phyloP scores from a whole-genome alignment of 1,140 invertebrate species.

The Ylistrum balloti region DNA sequence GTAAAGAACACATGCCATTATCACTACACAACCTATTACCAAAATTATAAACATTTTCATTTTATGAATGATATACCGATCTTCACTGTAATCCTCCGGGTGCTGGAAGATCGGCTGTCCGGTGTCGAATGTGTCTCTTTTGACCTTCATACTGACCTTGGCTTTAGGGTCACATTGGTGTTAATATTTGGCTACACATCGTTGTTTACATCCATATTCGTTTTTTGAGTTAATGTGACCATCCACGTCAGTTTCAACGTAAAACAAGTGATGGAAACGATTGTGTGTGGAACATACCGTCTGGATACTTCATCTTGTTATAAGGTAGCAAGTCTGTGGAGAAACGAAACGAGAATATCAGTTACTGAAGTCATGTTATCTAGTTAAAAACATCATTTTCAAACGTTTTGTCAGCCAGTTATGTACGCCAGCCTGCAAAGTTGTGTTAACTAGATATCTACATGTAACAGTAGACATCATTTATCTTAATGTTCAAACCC shows the following conservation, averaged over 20 bases:
- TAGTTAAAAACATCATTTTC: too few species aligned
- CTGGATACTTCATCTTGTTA: too few species aligned
- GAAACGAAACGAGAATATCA: too few species aligned
- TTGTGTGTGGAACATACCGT: too few species aligned
- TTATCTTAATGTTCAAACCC: too few species aligned
- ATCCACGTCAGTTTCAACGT: background rate
- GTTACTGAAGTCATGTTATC: too few species aligned
- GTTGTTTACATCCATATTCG: background rate
- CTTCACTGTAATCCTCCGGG: conserved; percentile 1
- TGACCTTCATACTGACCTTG: conserved; percentile 15
- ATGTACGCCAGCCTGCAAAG: too few species aligned
- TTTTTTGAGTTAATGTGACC: background rate
- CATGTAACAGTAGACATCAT: too few species aligned
- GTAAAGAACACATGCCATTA: background rate
- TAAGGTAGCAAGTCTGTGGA: too few species aligned
- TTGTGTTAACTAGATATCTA: too few species aligned
- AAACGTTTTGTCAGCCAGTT: too few species aligned
- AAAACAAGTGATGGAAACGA: too few species aligned
- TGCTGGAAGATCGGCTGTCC: conserved; percentile 31
- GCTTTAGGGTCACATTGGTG: background rate
- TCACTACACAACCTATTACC: background rate
- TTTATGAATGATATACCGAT: conserved; percentile 18
- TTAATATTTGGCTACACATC: conserved; percentile 11
- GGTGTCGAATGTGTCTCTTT: background rate
- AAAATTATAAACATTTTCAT: background rate